Percentiles rank a stretch among this genome's conserved stretches.
These are phyloP conservation scores for Syngnathus typhle DNA, from an alignment of 2,113 vertebrate genomes.

Conservation along the genomic window DNA sequence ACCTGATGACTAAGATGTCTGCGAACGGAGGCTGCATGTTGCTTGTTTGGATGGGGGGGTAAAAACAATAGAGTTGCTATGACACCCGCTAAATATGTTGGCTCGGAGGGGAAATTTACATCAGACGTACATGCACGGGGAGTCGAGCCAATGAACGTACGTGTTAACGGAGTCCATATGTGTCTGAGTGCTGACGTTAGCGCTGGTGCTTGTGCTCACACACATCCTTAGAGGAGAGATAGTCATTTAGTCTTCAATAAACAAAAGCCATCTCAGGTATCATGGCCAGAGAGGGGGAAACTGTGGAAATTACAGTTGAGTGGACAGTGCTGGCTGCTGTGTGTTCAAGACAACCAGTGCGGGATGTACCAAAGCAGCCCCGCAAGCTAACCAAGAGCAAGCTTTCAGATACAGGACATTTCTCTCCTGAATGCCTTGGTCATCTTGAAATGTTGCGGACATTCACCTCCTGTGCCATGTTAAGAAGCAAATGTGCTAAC, in stretches of 20 bases:
- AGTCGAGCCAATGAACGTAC: neutral
- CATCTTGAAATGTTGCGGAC: neutral
- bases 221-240: neutral
- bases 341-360: neutral
- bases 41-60: slow-evolving; percentile 32
- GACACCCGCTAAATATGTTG: slow-evolving; percentile 16
- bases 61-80: slow-evolving; percentile 35
- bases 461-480: neutral
- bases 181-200: neutral
- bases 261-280: slow-evolving; percentile 46
- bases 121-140: neutral
- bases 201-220: neutral
- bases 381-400: neutral
- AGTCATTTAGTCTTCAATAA: slow-evolving; percentile 3
- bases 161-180: neutral
- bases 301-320: slow-evolving; percentile 52
- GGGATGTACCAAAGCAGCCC: neutral
- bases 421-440: neutral
- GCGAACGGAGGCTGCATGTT: slow-evolving; percentile 45
- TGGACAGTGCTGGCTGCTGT: neutral
- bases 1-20: slow-evolving; percentile 51
- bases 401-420: neutral
- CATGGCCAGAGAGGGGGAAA: slow-evolving; percentile 34
- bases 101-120: slow-evolving; percentile 10
- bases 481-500: neutral